These are phyloP conservation scores for Drosophila ustulata DNA, from an alignment of 2,888 invertebrate species.

Conservation along the genomic window DNA sequence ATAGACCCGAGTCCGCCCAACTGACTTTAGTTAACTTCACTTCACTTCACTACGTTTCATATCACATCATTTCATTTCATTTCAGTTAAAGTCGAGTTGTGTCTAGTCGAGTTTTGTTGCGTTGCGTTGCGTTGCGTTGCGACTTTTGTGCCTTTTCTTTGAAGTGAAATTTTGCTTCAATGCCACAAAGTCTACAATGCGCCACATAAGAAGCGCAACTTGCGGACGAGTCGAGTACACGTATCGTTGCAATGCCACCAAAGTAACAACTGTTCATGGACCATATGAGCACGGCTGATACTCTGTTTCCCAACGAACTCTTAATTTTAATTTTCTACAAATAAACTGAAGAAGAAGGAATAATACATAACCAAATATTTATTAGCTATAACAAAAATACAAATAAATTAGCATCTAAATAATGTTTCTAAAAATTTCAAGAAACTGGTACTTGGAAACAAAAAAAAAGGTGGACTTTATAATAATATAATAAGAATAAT, in stretches of 20 bases:
- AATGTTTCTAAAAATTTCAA: too few species aligned
- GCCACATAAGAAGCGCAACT: constrained; percentile 32
- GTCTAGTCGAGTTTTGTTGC: constrained; percentile 15
- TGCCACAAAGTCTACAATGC: constrained; percentile 65
- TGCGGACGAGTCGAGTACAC: too few species aligned
- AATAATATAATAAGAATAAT: too few species aligned
- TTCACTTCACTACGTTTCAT: constrained; percentile 13
- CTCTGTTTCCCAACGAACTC: background rate
- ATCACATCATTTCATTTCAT: constrained; percentile 5
- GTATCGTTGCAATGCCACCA: constrained; percentile 8
- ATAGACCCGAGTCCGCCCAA: constrained; percentile 34
- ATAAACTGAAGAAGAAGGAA: too few species aligned
- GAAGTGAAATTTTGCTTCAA: constrained; percentile 72
- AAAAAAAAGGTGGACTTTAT: too few species aligned
- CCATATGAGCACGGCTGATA: background rate
- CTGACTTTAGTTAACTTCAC: constrained; percentile 21
- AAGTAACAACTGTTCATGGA: background rate
- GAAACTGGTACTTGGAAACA: too few species aligned
- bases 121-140: constrained; percentile 21
- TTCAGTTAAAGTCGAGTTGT: constrained; percentile 19
- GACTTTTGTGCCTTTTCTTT: constrained; percentile 69
- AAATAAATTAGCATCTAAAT: too few species aligned
- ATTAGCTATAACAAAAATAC: too few species aligned
- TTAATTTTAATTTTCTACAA: too few species aligned
- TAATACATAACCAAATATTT: too few species aligned